A percentile compares a stretch with the other conserved stretches of the same genome.
Conservation (phyloP, 2,797 vertebrate genomes). For the Xenops minutus region DNA sequence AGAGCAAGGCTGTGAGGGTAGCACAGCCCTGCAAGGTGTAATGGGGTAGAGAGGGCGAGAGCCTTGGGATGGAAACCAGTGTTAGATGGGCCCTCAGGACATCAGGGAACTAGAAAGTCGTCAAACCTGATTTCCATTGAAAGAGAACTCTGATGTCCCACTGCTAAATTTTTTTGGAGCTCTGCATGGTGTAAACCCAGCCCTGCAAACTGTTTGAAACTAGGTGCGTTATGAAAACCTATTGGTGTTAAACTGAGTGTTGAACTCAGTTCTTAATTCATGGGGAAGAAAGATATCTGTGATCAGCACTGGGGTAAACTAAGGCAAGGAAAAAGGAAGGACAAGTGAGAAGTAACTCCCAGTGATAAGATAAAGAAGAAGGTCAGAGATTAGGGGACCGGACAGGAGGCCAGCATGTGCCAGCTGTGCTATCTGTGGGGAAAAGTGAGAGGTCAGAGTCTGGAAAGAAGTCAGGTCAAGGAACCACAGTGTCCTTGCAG, state of each 20-base stretch:
- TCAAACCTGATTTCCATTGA: background rate
- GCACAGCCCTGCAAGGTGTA: accelerated
- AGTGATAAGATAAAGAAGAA: background rate
- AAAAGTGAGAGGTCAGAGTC: background rate
- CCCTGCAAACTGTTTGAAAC: background rate
- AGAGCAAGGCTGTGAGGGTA: background rate
- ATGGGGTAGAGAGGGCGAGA: background rate
- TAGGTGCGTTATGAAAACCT: background rate
- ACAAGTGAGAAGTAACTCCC: background rate
- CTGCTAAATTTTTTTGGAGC: background rate
- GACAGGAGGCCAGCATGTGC: background rate
- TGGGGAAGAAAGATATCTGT: background rate
- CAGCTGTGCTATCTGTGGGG: background rate
- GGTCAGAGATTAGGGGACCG: background rate
- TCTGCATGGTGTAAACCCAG: background rate
- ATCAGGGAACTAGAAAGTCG: background rate
- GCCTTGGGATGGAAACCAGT: background rate
- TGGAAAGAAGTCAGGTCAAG: background rate
- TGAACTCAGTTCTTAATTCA: background rate
- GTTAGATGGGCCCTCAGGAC: background rate
- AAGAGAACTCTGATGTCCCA: background rate
- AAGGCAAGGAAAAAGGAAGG: background rate
- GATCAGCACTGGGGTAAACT: background rate
- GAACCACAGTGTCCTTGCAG: background rate
- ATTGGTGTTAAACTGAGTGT: background rate